These are phyloP conservation scores for Ceratosolen fusciceps DNA, from an alignment of 1,140 invertebrate species.

Conservation along the genomic window DNA sequence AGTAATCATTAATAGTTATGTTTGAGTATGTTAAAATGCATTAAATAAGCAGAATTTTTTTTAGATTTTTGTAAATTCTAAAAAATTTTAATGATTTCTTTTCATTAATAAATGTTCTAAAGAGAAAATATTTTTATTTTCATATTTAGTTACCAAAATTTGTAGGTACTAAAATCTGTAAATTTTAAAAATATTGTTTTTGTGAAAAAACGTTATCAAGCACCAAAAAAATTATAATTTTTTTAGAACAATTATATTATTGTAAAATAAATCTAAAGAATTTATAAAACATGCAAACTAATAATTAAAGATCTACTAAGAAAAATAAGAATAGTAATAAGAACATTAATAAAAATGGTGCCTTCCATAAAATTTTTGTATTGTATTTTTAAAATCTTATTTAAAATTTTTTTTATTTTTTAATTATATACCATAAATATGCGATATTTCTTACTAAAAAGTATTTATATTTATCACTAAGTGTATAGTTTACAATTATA, in stretches of 20 bases:
- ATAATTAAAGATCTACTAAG: too few species aligned
- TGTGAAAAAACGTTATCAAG: constrained; percentile 19
- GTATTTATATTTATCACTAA: constrained; percentile 34
- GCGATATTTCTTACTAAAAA: constrained; percentile 20
- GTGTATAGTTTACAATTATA: constrained; percentile 27
- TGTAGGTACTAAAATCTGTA: constrained; percentile 2
- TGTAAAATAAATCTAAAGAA: neutral
- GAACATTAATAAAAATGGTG: constrained; percentile 40
- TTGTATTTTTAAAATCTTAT: constrained; percentile 3
- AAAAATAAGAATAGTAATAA: too few species aligned
- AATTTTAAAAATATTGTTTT: constrained; percentile 1
- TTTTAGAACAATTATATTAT: neutral
- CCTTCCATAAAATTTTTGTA: constrained; percentile 38
- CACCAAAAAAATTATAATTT: constrained; percentile 4
- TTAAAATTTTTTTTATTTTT: constrained; percentile 24
- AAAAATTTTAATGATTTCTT: too few species aligned
- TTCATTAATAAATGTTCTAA: constrained; percentile 11
- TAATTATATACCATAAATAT: neutral
- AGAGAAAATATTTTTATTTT: too few species aligned
- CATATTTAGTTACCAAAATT: neutral
- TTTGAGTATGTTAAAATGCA: too few species aligned
- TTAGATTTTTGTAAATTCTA: too few species aligned
- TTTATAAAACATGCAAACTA: too few species aligned
- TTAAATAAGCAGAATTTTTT: too few species aligned
- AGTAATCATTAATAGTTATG: too few species aligned